Evolutionary conservation across 2,797 vertebrate species (phyloP).

Genomic region (Chromis chromis): DNA sequence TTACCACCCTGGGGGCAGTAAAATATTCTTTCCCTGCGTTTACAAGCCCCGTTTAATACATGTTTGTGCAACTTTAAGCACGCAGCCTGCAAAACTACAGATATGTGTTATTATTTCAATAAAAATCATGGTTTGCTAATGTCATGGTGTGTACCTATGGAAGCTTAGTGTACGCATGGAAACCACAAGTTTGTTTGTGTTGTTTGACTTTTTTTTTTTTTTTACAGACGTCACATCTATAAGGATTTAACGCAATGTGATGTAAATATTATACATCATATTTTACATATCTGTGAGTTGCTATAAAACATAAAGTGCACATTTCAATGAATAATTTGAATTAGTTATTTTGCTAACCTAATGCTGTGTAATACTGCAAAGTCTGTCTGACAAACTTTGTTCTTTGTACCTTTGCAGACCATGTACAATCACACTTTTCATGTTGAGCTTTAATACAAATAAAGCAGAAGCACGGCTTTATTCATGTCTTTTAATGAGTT

Average conservation of each 20-base stretch:
- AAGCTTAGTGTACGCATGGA: not conserved
- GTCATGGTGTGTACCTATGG: not conserved
- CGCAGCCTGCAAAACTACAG: constrained; percentile 8
- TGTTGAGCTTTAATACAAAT: not conserved
- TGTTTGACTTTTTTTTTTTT: not conserved
- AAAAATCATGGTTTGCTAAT: constrained; percentile 1
- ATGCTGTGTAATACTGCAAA: not conserved
- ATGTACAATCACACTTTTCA: not conserved
- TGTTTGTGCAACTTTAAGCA: constrained; percentile 38
- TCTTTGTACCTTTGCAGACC: not conserved
- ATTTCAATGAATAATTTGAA: not conserved
- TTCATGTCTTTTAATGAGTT: not conserved
- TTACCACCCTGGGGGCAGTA: constrained; percentile 37
- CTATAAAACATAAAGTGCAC: not conserved
- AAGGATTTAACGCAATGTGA: not conserved
- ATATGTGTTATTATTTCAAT: constrained; percentile 26
- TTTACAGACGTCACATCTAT: not conserved
- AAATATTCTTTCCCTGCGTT: constrained; percentile 47
- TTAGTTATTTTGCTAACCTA: not conserved
- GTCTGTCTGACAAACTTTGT: not conserved
- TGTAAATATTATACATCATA: not conserved
- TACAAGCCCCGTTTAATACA: constrained; percentile 28
- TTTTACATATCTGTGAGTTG: not conserved
- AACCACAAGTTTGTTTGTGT: not conserved
- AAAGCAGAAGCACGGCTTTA: not conserved